Evolutionary conservation across 1,140 invertebrate species (phyloP), one percentile per base, ranked within the genome.

Genomic region (Monomorium pharaonis): DNA sequence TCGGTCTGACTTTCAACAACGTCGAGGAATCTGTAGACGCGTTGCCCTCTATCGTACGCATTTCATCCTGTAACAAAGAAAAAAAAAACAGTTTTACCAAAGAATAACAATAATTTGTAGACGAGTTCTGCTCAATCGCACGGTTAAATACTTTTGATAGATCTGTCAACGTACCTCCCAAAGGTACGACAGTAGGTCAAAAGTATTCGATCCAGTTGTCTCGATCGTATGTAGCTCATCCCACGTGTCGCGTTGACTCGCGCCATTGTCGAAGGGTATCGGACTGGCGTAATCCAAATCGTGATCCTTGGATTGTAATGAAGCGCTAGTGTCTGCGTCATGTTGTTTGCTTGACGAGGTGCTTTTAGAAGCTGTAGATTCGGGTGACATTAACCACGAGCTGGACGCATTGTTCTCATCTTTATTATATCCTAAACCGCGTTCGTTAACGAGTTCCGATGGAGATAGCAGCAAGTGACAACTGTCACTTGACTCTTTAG

Each of bases 171-270:
- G 93, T 91, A 95, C 94, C 70, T 94, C 94, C 30, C 92, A 92
- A 56, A 95, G 88, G 58, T 95, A 95, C 3, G 94, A 94, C 27
- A 95, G 78, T 16, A 95, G 83, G 90, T 95, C 94, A 65, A 95
- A 95, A 1, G 88, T 86, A 18, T 93, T 91, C 9, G 89, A 86
- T 30, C 86, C 90, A 24, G 85, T 91, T 0, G 90, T 89, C 37
- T 91, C 90, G 10, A 94, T 87, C 16, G 91, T 91, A 16, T 81
- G 86, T 37, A 94, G 63, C 18, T 91, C 75, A 24, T 94, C 93
- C 84, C 92, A 92, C n/a, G 76, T 81, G 18, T 91, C 89, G 5
- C 80, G 87, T 27, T 88, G 85, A 65, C 65, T 81, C 27, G 75
- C 65, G 2, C n/a, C 51, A 3, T 84, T 21, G n/a, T 85, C 86